Evolutionary conservation across 2,888 invertebrate species (phyloP), one percentile per base, ranked within the genome.

Genomic region (Lycia hirtaria): DNA sequence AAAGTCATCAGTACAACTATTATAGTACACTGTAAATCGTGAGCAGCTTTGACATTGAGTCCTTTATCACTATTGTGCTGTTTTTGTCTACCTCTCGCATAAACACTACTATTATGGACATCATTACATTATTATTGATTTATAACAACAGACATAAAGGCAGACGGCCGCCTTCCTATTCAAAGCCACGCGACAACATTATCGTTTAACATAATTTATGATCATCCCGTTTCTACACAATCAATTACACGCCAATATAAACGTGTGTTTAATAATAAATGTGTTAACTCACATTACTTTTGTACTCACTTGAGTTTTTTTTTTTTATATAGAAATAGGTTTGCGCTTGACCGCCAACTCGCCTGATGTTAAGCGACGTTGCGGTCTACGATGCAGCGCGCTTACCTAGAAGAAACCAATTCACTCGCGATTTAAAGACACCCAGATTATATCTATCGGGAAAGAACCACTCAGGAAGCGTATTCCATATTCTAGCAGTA

Each of bases 191-290:
- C 84, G 80, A 82, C 80, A 83, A 77, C 82, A 80, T 83, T 83
- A 76, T 76, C 71, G 71, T 75, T 64, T 62, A 60, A 62, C 67
- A 72, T 75, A 78, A 83, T 85, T 80, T 80, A 83, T 83, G 73
- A 72, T 67, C 60, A 58, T 62, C 69, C 71, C 73, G 68, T 74
- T 81, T 81, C 78, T 71, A 75, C 77, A 75, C 83, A 84, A 87
- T 87, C 81, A 80, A 86, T 86, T 88, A 85, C 82, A 87, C 81
- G 76, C 81, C 80, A 79, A 85, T 85, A 78, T 22, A 28, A 41
- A 32, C 33, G 15, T n/a, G 14, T 14, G 24, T 2, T 20, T 17
- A 3, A 9, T 3, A 28, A 30, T 24, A 32, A 48, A 38, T 0
- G 43, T 22, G 41, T 7, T 35, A 37, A 53, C 24, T 48, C 14